phyloP scores from a whole-genome alignment of 2,888 invertebrate species.

The Oxycera nigricornis region DNA sequence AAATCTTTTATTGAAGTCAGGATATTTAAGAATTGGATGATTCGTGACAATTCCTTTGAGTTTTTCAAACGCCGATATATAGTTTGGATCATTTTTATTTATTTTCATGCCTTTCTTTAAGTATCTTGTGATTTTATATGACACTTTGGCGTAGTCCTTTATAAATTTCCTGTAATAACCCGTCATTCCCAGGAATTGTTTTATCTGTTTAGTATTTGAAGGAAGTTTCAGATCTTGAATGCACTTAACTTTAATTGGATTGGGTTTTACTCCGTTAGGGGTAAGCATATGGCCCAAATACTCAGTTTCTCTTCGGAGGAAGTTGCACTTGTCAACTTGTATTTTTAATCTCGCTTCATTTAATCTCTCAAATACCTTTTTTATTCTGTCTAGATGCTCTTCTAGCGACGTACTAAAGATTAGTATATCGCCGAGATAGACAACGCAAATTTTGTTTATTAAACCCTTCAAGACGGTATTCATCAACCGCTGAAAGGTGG shows the following conservation, averaged over 20 bases:
- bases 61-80: neutral
- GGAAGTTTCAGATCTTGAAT: neutral
- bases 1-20: slow-evolving; percentile 54
- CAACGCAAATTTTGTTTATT: slow-evolving; percentile 53
- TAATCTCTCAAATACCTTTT: slow-evolving; percentile 49
- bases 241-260: neutral
- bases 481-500: slow-evolving; percentile 43
- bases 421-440: slow-evolving; percentile 56
- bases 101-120: slow-evolving; percentile 6
- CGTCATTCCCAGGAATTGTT: slow-evolving; percentile 3
- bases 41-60: slow-evolving; percentile 42
- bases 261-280: slow-evolving; percentile 48
- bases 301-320: slow-evolving; percentile 31
- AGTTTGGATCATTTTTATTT: neutral
- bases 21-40: slow-evolving; percentile 54
- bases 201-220: neutral
- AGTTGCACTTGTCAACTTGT: slow-evolving; percentile 50
- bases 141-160: neutral
- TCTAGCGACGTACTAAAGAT: slow-evolving; percentile 50
- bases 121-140: neutral
- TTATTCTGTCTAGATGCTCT: slow-evolving; percentile 50
- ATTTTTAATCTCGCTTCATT: slow-evolving; percentile 48
- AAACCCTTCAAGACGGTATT: slow-evolving; percentile 13
- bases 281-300: slow-evolving; percentile 52
- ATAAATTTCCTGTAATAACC: slow-evolving; percentile 7